Conservation (phyloP, 2,888 invertebrate genomes). For the Ochropleura leucogaster region DNA sequence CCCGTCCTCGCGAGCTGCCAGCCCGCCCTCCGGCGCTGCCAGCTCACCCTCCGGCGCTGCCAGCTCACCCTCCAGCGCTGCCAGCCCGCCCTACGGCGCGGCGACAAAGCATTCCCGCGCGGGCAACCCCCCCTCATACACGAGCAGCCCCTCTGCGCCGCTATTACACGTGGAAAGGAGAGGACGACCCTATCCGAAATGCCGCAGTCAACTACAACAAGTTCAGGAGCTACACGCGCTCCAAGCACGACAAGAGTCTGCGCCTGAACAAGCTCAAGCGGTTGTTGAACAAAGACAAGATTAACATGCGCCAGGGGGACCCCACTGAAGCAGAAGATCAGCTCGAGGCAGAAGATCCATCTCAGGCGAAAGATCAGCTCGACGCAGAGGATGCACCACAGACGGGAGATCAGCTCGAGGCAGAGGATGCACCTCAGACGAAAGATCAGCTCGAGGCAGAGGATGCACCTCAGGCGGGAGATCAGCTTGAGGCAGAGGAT, state of each 20-base stretch:
- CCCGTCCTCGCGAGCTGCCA: not conserved
- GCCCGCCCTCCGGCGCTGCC: not conserved
- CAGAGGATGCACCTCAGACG: not conserved
- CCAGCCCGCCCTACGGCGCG: not conserved
- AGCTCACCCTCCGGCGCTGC: not conserved
- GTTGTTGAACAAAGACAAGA: slow-evolving; percentile 19
- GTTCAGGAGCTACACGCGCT: slow-evolving; percentile 6
- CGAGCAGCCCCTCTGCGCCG: not conserved
- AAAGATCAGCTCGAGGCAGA: not conserved
- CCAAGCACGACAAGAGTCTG: slow-evolving; percentile 6
- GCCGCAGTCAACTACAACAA: not conserved
- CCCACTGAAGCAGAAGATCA: not conserved
- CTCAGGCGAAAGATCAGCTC: not conserved
- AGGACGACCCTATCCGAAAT: not conserved
- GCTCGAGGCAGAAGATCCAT: too few species aligned
- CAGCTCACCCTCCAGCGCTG: not conserved
- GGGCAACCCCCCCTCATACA: too few species aligned
- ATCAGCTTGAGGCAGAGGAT: not conserved
- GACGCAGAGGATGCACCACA: not conserved
- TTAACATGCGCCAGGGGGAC: not conserved
- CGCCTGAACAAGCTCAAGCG: slow-evolving; percentile 38
- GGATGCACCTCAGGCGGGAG: not conserved
- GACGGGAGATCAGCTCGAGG: not conserved
- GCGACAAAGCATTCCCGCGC: too few species aligned
- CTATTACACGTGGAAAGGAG: not conserved